These are phyloP conservation scores for Podarcis lilfordi DNA, from an alignment of 2,797 vertebrate species.

Conservation along the genomic window DNA sequence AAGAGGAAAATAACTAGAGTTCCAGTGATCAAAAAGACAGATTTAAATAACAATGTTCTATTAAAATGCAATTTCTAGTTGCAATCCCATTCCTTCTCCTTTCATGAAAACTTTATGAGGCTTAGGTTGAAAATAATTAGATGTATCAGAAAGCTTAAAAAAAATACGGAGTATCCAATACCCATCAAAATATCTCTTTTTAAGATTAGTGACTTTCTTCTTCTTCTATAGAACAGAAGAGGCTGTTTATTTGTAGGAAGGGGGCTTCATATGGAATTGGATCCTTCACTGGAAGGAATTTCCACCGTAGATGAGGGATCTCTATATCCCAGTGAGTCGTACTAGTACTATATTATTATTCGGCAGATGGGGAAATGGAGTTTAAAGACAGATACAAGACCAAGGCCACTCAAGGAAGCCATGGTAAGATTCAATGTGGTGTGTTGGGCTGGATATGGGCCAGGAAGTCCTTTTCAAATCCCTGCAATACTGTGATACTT, in stretches of 20 bases:
- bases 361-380: background rate
- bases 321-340: no score
- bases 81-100: slow-evolving; percentile 50
- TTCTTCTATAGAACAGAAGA: slow-evolving; percentile 28
- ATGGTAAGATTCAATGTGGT: background rate
- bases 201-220: slow-evolving; percentile 39
- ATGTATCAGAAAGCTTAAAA: slow-evolving; percentile 2
- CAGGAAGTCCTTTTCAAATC: background rate
- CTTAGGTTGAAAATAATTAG: slow-evolving; percentile 53
- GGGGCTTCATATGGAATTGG: slow-evolving; percentile 24
- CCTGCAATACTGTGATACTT: background rate
- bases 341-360: background rate
- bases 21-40: slow-evolving; percentile 42
- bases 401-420: background rate
- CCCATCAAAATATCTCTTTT: slow-evolving; percentile 48
- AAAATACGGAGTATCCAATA: slow-evolving; percentile 4
- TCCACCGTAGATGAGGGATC: accelerated
- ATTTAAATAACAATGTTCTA: slow-evolving; percentile 49
- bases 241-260: slow-evolving; percentile 45
- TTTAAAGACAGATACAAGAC: no score
- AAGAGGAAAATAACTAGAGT: slow-evolving; percentile 14
- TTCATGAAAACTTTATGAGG: slow-evolving; percentile 53
- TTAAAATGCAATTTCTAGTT: slow-evolving; percentile 49
- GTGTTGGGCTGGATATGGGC: background rate
- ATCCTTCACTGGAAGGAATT: slow-evolving; percentile 22